These are phyloP conservation scores for Nyctereutes procyonoides DNA, from an alignment of 2,113 vertebrate genomes.

Conservation along the genomic window DNA sequence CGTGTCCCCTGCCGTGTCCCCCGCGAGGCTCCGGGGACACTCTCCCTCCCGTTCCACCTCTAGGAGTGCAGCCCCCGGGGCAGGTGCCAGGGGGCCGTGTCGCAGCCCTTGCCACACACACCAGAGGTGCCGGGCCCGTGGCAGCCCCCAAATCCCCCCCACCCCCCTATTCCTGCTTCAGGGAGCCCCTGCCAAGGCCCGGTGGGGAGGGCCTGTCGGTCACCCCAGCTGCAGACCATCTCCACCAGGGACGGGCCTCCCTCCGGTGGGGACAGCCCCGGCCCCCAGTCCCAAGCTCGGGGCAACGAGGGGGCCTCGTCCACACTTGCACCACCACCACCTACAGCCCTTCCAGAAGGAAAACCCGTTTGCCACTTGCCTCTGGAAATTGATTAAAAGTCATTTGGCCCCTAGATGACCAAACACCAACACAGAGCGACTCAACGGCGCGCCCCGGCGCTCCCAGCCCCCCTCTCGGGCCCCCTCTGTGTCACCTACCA, in stretches of 20 bases:
- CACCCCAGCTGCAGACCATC: neutral
- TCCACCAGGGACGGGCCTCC: too few species aligned
- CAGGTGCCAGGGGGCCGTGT: neutral
- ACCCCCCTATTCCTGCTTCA: neutral
- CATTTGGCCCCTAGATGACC: neutral
- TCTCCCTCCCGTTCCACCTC: neutral
- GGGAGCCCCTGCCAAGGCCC: neutral
- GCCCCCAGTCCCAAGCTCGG: too few species aligned
- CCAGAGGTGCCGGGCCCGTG: neutral
- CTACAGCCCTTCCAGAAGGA: neutral
- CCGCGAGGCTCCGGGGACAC: neutral
- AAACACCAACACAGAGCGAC: too few species aligned
- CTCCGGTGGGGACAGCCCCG: too few species aligned
- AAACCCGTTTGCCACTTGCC: neutral
- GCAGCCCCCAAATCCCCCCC: neutral
- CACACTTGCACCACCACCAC: too few species aligned
- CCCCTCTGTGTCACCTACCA: neutral
- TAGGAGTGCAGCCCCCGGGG: neutral
- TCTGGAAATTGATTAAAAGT: slow-evolving; percentile 5
- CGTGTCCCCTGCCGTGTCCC: too few species aligned
- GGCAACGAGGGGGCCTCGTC: too few species aligned
- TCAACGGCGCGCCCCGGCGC: too few species aligned
- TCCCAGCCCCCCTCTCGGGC: neutral
- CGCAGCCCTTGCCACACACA: neutral
- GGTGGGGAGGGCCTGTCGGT: neutral